Percentiles rank a stretch among this genome's conserved stretches.
Conservation (phyloP, 2,113 vertebrate species). For the Sphyrna mokarran region DNA sequence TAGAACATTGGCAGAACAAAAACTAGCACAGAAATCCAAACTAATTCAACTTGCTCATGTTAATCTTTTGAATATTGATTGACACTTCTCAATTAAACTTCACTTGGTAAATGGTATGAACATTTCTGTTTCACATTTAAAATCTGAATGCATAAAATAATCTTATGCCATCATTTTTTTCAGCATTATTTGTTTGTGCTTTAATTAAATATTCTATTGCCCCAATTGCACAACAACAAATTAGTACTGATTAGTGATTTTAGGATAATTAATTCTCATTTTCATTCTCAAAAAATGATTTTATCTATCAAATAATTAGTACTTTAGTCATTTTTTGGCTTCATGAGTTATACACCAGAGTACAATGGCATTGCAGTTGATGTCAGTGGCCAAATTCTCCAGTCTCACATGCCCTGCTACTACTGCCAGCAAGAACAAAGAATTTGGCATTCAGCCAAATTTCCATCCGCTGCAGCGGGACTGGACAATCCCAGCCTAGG, state of each 20-base stretch:
- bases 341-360: not conserved
- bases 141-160: not conserved
- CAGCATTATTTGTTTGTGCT: not conserved
- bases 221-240: not conserved
- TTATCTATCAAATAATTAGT: not conserved
- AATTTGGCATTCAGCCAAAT: too few species aligned
- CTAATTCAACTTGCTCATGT: not conserved
- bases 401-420: too few species aligned
- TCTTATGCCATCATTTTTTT: not conserved
- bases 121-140: not conserved
- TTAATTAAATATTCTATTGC: not conserved
- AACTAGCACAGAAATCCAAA: not conserved
- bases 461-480: too few species aligned
- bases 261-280: not conserved
- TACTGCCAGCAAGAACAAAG: too few species aligned
- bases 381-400: too few species aligned
- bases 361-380: not conserved
- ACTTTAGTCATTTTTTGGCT: not conserved
- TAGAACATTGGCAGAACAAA: not conserved
- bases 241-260: not conserved
- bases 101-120: too few species aligned
- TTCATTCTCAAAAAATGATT: not conserved
- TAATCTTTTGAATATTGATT: not conserved
- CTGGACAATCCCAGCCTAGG: too few species aligned
- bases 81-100: not conserved